A percentile compares a stretch with the other conserved stretches of the same genome.
Conservation (phyloP, 2,797 vertebrate genomes). For the Limosa lapponica region DNA sequence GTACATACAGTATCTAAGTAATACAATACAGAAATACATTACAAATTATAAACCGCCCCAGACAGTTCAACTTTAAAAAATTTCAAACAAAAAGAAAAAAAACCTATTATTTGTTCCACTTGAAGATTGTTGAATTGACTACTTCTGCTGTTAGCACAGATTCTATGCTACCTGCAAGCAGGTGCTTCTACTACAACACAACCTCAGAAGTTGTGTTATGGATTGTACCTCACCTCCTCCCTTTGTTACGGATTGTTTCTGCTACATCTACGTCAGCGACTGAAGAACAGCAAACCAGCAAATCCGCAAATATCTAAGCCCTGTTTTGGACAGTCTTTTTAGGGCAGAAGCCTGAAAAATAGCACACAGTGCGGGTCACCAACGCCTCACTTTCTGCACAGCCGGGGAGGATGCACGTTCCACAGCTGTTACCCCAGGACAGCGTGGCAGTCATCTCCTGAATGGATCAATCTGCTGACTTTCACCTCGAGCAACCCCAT, state of each 20-base stretch:
- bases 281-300: background rate
- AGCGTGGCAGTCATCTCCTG: rapidly evolving
- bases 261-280: rapidly evolving
- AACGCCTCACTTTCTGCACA: rapidly evolving
- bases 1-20: background rate
- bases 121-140: background rate
- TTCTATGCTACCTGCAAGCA: background rate
- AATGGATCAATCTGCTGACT: rapidly evolving
- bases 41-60: background rate
- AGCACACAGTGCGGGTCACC: rapidly evolving
- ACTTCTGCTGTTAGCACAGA: background rate
- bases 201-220: rapidly evolving
- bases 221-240: rapidly evolving
- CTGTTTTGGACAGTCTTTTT: rapidly evolving
- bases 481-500: background rate
- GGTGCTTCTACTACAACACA: background rate
- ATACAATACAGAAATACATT: background rate
- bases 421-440: rapidly evolving
- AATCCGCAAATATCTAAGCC: rapidly evolving
- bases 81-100: background rate
- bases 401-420: rapidly evolving
- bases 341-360: background rate
- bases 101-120: background rate
- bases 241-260: background rate
- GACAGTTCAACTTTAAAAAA: background rate